Evolutionary conservation across 2,113 vertebrate species (phyloP).

Genomic region (Boulengeromyrus knoepffleri): DNA sequence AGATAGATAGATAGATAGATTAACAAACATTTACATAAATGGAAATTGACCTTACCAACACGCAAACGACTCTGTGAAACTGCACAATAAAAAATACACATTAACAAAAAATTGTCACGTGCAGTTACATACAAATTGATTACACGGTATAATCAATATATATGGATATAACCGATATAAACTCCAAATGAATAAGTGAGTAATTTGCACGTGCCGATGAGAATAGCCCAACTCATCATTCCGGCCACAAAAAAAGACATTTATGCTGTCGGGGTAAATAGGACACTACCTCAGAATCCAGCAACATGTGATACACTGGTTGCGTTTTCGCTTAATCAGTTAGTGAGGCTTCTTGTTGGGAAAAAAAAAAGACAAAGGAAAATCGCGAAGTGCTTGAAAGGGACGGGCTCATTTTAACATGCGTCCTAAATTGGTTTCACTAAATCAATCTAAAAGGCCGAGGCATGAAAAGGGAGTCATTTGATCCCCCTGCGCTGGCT

Average conservation of each 20-base stretch:
- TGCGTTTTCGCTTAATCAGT: constrained; percentile 50
- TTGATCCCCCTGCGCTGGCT: constrained; percentile 23
- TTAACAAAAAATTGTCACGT: not conserved
- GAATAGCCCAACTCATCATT: not conserved
- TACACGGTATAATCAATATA: not conserved
- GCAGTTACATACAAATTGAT: not conserved
- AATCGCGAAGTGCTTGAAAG: constrained; percentile 47
- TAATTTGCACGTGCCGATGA: not conserved
- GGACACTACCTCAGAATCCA: constrained; percentile 27
- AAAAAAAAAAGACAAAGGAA: constrained; percentile 45
- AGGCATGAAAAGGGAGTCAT: constrained; percentile 41
- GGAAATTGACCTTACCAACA: not conserved
- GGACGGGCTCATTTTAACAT: constrained; percentile 42
- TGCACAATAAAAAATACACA: not conserved
- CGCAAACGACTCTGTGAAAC: not conserved
- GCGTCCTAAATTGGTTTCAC: constrained; percentile 54
- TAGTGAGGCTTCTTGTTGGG: constrained; percentile 39
- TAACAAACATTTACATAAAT: not conserved
- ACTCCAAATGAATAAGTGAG: not conserved
- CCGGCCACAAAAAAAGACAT: not conserved
- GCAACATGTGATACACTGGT: constrained; percentile 49
- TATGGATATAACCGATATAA: not conserved
- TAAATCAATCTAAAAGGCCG: constrained; percentile 50
- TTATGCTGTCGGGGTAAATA: constrained; percentile 20
- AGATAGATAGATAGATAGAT: no score